These are phyloP conservation scores for Macrobrachium nipponense DNA, from an alignment of 1,140 invertebrate species.

Conservation along the genomic window DNA sequence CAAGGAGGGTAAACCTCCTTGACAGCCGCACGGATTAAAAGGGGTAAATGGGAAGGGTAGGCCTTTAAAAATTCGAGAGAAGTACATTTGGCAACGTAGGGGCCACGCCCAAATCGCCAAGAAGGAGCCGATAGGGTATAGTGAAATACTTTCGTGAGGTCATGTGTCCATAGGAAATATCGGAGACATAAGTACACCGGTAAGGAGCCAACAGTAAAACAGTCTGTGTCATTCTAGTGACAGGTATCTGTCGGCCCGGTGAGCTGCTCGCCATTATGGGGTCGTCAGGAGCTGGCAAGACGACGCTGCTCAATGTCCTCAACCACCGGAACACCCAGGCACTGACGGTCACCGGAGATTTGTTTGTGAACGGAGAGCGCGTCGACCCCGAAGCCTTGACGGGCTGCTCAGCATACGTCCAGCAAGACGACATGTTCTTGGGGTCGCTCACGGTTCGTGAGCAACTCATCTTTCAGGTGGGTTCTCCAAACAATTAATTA, in stretches of 20 bases:
- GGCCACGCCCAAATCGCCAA: too few relatives aligned
- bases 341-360: conserved; percentile 56
- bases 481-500: neutral
- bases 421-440: conserved; percentile 95
- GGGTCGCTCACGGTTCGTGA: conserved; percentile 90
- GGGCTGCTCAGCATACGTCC: conserved; percentile 91
- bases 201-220: neutral
- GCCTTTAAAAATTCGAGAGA: too few relatives aligned
- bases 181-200: neutral
- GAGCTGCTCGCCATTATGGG: conserved; percentile 94
- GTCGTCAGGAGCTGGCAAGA: conserved; percentile 95
- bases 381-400: conserved; percentile 74
- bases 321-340: conserved; percentile 80
- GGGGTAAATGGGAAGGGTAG: too few relatives aligned
- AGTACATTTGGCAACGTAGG: too few relatives aligned
- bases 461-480: conserved; percentile 90
- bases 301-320: conserved; percentile 90
- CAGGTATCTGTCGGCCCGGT: conserved; percentile 87
- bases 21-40: too few relatives aligned
- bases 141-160: neutral
- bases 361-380: conserved; percentile 65
- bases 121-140: too few relatives aligned
- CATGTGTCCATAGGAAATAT: neutral
- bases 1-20: too few relatives aligned
- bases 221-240: conserved; percentile 73